Evolutionary conservation across 1,140 invertebrate species (phyloP).

Genomic region (Helicorthomorpha holstii): DNA sequence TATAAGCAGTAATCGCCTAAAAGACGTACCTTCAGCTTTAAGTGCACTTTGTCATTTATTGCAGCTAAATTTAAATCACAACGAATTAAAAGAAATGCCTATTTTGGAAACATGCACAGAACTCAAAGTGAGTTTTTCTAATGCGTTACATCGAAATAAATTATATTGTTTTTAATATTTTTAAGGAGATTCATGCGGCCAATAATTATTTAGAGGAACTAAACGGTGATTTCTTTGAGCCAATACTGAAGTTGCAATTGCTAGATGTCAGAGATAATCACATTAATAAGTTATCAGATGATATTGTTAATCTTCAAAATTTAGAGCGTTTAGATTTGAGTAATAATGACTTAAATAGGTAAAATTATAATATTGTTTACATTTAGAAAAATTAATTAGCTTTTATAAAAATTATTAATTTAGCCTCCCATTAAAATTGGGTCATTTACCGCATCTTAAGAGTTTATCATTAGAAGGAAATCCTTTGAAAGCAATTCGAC

Average conservation of each 20-base stretch:
- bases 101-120: constrained; percentile 20
- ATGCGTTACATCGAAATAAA: neutral
- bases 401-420: constrained; percentile 6
- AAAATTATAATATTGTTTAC: constrained; percentile 17
- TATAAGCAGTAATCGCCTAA: constrained; percentile 55
- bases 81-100: constrained; percentile 36
- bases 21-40: constrained; percentile 46
- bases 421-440: constrained; percentile 56
- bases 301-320: constrained; percentile 51
- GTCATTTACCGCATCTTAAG: constrained; percentile 58
- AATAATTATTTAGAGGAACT: constrained; percentile 18
- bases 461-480: constrained; percentile 71
- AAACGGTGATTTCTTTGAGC: constrained; percentile 20
- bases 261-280: constrained; percentile 61
- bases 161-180: neutral
- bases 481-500: constrained; percentile 51
- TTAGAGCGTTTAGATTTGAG: constrained; percentile 63
- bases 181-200: constrained; percentile 18
- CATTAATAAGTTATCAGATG: constrained; percentile 50
- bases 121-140: constrained; percentile 22
- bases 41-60: constrained; percentile 63
- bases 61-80: constrained; percentile 58
- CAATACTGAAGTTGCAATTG: constrained; percentile 25
- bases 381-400: constrained; percentile 6
- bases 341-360: constrained; percentile 60